These are phyloP conservation scores for Moxostoma hubbsi DNA, from an alignment of 2,797 vertebrate species.

Conservation along the genomic window DNA sequence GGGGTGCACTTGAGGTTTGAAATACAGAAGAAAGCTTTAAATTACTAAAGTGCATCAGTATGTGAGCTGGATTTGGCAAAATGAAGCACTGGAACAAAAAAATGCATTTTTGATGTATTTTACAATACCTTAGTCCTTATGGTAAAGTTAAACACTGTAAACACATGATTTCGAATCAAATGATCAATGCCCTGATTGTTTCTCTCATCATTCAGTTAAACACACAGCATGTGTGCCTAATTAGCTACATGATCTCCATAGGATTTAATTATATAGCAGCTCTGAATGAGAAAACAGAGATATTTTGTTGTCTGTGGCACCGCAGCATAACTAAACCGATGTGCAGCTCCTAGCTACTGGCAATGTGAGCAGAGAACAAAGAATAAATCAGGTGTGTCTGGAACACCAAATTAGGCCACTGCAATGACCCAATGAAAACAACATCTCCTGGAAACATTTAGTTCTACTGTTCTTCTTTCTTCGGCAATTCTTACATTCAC, in stretches of 20 bases:
- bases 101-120: background rate
- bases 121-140: background rate
- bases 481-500: no score
- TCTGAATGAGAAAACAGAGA: conserved; percentile 27
- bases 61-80: background rate
- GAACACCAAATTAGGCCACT: conserved; percentile 35
- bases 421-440: conserved; percentile 32
- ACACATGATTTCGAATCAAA: conserved; percentile 13
- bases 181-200: conserved; percentile 13
- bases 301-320: conserved; percentile 37
- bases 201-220: conserved; percentile 39
- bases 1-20: background rate
- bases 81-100: background rate
- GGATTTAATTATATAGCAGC: conserved; percentile 47
- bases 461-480: conserved; percentile 9
- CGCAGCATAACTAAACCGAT: conserved; percentile 28
- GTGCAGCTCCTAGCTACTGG: conserved; percentile 26
- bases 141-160: background rate
- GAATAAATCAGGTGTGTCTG: conserved; percentile 39
- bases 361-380: conserved; percentile 10
- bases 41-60: background rate
- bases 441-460: conserved; percentile 22
- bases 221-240: conserved; percentile 47
- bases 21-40: background rate
- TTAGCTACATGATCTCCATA: conserved; percentile 43